Percentiles rank a stretch among this genome's conserved stretches.
These are phyloP conservation scores for Pangasianodon hypophthalmus DNA, from an alignment of 2,113 vertebrate genomes.

Conservation along the genomic window DNA sequence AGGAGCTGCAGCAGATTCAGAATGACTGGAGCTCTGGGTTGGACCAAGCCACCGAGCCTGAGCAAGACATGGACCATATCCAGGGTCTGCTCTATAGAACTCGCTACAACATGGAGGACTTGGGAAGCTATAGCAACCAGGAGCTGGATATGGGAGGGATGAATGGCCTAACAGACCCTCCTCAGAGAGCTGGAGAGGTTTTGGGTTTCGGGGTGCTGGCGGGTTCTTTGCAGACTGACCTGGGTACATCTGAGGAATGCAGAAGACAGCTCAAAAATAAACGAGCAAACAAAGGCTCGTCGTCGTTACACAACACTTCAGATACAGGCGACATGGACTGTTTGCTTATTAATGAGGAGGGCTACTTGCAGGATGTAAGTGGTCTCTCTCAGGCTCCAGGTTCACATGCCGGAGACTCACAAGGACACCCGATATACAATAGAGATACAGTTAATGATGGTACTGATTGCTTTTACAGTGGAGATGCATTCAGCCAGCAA, in stretches of 20 bases:
- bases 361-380: conserved; percentile 70
- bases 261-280: conserved; percentile 57
- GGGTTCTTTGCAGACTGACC: conserved; percentile 59
- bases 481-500: conserved; percentile 52
- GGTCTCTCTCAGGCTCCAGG: conserved; percentile 55
- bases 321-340: conserved; percentile 66
- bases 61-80: conserved; percentile 51
- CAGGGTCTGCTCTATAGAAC: conserved; percentile 63
- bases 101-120: conserved; percentile 64
- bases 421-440: conserved; percentile 51
- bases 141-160: conserved; percentile 65
- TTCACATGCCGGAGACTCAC: conserved; percentile 47
- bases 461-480: conserved; percentile 55
- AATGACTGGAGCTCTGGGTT: conserved; percentile 65
- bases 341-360: conserved; percentile 76
- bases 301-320: conserved; percentile 51
- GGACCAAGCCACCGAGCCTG: conserved; percentile 58
- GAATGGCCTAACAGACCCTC: conserved; percentile 61
- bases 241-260: conserved; percentile 50
- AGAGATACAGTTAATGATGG: conserved; percentile 45
- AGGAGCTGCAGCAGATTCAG: conserved; percentile 64
- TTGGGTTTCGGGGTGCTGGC: conserved; percentile 58
- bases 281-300: conserved; percentile 15
- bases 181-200: conserved; percentile 56
- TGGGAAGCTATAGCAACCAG: conserved; percentile 60